A percentile compares a stretch with the other conserved stretches of the same genome.
phyloP scores from a whole-genome alignment of 2,888 invertebrate species.

The Plusia festucae region DNA sequence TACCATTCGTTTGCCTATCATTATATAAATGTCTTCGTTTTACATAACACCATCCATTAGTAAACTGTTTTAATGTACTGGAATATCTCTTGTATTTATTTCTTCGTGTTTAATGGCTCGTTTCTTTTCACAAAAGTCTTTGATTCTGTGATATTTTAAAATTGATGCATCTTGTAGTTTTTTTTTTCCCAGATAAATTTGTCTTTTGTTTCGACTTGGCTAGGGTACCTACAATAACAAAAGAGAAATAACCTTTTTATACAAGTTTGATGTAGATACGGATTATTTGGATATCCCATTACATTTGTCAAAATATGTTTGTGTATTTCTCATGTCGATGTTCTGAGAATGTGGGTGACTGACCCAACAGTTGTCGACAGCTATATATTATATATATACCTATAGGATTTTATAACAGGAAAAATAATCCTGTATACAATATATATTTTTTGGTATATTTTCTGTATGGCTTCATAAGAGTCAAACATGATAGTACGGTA shows the following conservation, averaged over 20 bases:
- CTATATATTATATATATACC: too few relatives aligned
- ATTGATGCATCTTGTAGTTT: background rate
- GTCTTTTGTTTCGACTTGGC: background rate
- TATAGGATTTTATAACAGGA: too few relatives aligned
- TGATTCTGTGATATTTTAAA: background rate
- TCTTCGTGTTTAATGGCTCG: slow-evolving; percentile 1
- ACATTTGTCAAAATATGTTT: slow-evolving; percentile 4
- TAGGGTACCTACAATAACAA: background rate
- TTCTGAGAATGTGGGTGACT: background rate
- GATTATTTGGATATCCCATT: background rate
- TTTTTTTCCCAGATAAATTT: background rate
- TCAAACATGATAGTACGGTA: too few relatives aligned
- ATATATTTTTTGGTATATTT: too few relatives aligned
- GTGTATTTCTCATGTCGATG: background rate
- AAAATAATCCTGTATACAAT: too few relatives aligned
- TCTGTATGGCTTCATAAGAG: too few relatives aligned
- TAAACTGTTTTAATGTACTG: slow-evolving; percentile 33
- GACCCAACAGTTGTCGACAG: too few relatives aligned
- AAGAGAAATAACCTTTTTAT: background rate
- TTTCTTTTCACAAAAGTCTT: slow-evolving; percentile 11
- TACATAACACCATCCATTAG: slow-evolving; percentile 26
- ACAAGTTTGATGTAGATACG: background rate
- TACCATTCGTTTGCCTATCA: slow-evolving; percentile 8
- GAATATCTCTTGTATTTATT: slow-evolving; percentile 49
- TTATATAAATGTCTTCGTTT: slow-evolving; percentile 33